These are phyloP conservation scores for Chiroxiphia lanceolata DNA, from an alignment of 2,797 vertebrate genomes.

Conservation along the genomic window DNA sequence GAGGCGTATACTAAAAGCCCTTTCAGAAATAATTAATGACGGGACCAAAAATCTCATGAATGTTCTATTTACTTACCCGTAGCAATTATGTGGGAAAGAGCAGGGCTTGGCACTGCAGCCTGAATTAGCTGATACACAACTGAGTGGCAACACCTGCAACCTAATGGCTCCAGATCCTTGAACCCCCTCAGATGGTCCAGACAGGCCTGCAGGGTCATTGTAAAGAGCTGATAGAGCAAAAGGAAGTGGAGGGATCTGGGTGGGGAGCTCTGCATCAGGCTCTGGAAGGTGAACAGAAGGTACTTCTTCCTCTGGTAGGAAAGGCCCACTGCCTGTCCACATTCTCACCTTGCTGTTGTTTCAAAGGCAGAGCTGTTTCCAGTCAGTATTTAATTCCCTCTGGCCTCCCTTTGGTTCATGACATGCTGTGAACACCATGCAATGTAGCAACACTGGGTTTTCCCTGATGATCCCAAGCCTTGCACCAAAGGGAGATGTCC, in stretches of 20 bases:
- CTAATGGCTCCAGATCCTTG: constrained; percentile 1
- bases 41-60: constrained; percentile 47
- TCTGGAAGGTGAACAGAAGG: not conserved
- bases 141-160: not conserved
- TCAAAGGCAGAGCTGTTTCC: not conserved
- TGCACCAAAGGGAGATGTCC: not conserved
- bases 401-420: not conserved
- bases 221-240: not conserved
- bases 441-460: not conserved
- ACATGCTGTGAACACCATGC: not conserved
- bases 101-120: constrained; percentile 10
- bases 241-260: not conserved
- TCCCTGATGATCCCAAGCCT: not conserved
- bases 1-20: constrained; percentile 38
- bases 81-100: constrained; percentile 28
- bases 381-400: not conserved
- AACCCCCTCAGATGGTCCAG: not conserved
- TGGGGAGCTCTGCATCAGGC: not conserved
- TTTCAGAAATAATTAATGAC: constrained; percentile 65
- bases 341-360: not conserved
- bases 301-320: not conserved
- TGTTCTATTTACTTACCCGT: constrained; percentile 31
- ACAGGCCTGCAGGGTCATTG: not conserved
- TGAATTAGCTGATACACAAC: constrained; percentile 14
- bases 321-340: rapidly evolving